Evolutionary conservation across 2,797 vertebrate species (phyloP).

Genomic region (Lagodon rhomboides): DNA sequence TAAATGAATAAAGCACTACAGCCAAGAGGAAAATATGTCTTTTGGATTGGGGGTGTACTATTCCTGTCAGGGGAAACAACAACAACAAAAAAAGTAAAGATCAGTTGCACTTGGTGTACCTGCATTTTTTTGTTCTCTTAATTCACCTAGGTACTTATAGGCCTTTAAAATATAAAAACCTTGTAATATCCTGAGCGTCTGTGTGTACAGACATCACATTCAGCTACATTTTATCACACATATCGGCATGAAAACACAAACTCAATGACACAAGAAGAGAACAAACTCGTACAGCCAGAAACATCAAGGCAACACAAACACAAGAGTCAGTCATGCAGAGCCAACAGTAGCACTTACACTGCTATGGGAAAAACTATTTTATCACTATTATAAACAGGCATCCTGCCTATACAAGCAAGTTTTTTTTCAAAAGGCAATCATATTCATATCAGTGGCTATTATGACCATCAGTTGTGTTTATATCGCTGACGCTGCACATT

Average conservation of each 20-base stretch:
- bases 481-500: slow-evolving; percentile 24
- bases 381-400: not conserved
- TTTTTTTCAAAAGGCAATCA: not conserved
- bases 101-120: not conserved
- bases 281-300: not conserved
- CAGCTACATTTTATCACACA: not conserved
- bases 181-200: not conserved
- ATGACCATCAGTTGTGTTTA: not conserved
- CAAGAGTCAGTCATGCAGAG: not conserved
- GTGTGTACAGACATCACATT: not conserved
- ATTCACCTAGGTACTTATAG: not conserved
- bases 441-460: slow-evolving; percentile 3
- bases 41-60: too few species aligned
- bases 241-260: not conserved
- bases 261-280: slow-evolving; percentile 1
- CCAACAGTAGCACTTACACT: not conserved
- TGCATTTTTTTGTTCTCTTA: not conserved
- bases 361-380: not conserved
- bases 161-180: not conserved
- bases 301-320: slow-evolving; percentile 6
- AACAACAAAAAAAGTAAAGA: not conserved
- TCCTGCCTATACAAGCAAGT: not conserved
- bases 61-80: too few species aligned
- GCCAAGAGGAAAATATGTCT: too few species aligned
- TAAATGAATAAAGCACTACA: too few species aligned